phyloP scores from a whole-genome alignment of 2,888 invertebrate genomes.

The Trilocha varians region DNA sequence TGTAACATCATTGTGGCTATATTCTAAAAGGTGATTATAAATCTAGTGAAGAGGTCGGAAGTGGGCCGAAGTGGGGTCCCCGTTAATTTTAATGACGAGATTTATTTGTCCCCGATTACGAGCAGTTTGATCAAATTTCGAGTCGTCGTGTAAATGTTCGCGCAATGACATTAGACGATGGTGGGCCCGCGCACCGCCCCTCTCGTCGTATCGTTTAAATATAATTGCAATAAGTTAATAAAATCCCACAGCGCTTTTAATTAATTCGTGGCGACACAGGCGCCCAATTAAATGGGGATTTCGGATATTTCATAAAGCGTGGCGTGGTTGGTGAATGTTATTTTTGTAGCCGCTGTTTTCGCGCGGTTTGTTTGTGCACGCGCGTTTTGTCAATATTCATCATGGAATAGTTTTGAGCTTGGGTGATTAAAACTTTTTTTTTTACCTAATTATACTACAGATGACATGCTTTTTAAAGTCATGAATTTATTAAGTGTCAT shows the following conservation, averaged over 20 bases:
- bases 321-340: conserved; percentile 31
- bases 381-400: conserved; percentile 24
- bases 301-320: conserved; percentile 46
- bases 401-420: conserved; percentile 16
- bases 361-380: conserved; percentile 30
- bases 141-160: conserved; percentile 34
- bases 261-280: conserved; percentile 59
- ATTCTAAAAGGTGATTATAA: conserved; percentile 55
- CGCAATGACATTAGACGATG: conserved; percentile 37
- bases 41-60: conserved; percentile 59
- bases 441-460: too few species aligned
- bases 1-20: conserved; percentile 36
- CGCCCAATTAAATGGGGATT: conserved; percentile 56
- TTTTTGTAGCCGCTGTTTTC: conserved; percentile 33
- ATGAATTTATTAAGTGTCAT: too few species aligned
- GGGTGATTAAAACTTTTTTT: not conserved
- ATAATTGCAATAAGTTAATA: conserved; percentile 68
- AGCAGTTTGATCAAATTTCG: conserved; percentile 56
- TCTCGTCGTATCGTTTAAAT: conserved; percentile 57
- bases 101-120: conserved; percentile 61
- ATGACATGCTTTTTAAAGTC: too few species aligned
- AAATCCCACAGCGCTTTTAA: conserved; percentile 57
- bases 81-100: conserved; percentile 62
- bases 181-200: conserved; percentile 24
- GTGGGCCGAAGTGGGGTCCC: conserved; percentile 36